These are phyloP conservation scores for Sapajus apella DNA, from an alignment of 2,113 vertebrate genomes.

Conservation along the genomic window DNA sequence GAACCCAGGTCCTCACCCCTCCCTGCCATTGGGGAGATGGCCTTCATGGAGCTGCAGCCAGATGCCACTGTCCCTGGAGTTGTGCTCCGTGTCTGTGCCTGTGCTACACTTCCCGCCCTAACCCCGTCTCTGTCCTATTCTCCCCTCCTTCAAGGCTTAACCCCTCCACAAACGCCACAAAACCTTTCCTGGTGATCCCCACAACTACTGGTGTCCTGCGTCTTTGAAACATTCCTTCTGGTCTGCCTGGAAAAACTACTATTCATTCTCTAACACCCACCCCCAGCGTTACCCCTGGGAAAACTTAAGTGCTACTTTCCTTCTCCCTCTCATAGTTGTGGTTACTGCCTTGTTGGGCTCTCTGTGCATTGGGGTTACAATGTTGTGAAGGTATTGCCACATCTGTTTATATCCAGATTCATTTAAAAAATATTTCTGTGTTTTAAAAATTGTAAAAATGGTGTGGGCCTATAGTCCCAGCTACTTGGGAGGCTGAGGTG, in stretches of 20 bases:
- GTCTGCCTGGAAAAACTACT: neutral
- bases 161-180: neutral
- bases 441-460: neutral
- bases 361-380: neutral
- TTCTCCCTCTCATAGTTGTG: neutral
- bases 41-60: neutral
- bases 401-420: neutral
- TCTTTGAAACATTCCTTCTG: neutral
- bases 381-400: neutral
- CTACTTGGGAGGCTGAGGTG: neutral
- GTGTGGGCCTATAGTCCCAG: neutral
- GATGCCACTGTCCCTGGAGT: neutral
- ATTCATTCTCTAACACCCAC: neutral
- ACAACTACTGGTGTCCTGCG: neutral
- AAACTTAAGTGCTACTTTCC: neutral
- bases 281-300: neutral
- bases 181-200: neutral
- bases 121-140: neutral
- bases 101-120: too few relatives aligned
- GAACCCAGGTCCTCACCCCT: neutral
- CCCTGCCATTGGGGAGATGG: neutral
- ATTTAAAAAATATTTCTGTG: neutral
- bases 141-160: neutral
- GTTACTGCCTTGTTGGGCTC: neutral
- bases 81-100: neutral